Evolutionary conservation across 2,888 invertebrate genomes (phyloP), one percentile per base, ranked within the genome.

Genomic region (Eupithecia inturbata): DNA sequence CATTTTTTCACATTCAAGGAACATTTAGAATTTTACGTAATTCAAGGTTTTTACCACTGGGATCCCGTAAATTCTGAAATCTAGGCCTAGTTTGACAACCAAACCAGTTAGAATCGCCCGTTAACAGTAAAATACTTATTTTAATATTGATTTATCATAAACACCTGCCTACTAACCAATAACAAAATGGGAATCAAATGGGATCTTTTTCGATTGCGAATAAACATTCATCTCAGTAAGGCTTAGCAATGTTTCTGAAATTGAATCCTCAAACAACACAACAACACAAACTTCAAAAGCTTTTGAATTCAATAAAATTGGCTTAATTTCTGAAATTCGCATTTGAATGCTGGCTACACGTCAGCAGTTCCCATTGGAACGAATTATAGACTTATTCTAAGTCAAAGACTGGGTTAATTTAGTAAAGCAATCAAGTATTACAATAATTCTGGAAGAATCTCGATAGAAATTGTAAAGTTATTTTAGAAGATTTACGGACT

Each of bases 391-490:
- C 67, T 63, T 63, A 19, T 36, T 63, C 33, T 33, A 33, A 63
- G 63, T 33, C 33, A 63, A 62, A 62, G 31, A 62, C 31, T 31
- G 62, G 31, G 33, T 19, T 31, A 62, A 41, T 39, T 69, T 70
- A 67, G 69, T 73, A 70, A 70, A 53, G 57, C 41, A 69, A 72
- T 68, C 39, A 41, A 66, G 57, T 68, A 66, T 28, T 45, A 57
- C 53, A 49, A 69, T 22, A 62, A 28, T 62, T 31, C 19, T 19
- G 33, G 4, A 31, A 62, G 16, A 16, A 62, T 62, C 19, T 7
- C 28, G 19, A 22, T 49, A 22, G 49, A 49, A 22, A 49, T 49
- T 49, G n/a, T 0, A n/a, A 49, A 49, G 49, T 49, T 49, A 49
- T n/a, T 49, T 49, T 41, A n/a, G n/a, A 19, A 9, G n/a, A 45